Conservation (phyloP, 2,797 vertebrate genomes). For the Sebastes ruberrimus region DNA sequence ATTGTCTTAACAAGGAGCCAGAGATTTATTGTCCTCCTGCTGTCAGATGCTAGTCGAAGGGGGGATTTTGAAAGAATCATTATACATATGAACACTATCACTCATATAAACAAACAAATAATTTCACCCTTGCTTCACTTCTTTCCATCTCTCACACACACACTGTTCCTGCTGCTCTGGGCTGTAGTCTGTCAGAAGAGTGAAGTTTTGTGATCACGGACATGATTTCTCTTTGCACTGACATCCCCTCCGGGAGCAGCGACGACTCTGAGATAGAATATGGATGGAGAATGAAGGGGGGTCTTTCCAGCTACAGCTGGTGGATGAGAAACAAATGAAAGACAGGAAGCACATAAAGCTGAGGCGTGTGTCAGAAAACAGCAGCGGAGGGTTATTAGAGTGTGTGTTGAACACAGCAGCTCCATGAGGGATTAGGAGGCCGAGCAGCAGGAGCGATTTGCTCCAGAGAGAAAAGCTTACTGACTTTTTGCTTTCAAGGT, state of each 20-base stretch:
- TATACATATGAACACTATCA: neutral
- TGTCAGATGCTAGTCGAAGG: constrained; percentile 32
- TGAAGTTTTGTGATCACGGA: constrained; percentile 47
- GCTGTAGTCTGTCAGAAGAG: constrained; percentile 30
- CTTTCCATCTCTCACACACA: neutral
- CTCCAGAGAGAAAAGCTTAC: constrained; percentile 41
- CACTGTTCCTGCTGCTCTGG: constrained; percentile 6
- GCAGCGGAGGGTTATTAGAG: constrained; percentile 42
- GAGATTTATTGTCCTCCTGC: constrained; percentile 50
- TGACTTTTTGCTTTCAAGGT: constrained; percentile 52
- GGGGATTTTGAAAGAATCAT: constrained; percentile 34
- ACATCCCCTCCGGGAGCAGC: constrained; percentile 53
- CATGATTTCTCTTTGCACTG: constrained; percentile 57
- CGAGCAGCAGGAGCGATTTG: constrained; percentile 44
- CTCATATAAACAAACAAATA: constrained; percentile 33
- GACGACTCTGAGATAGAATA: constrained; percentile 32
- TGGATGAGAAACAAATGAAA: constrained; percentile 59
- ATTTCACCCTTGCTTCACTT: neutral
- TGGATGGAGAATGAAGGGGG: constrained; percentile 14
- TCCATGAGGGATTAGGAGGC: constrained; percentile 53
- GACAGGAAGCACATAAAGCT: constrained; percentile 58
- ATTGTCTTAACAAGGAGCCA: constrained; percentile 53
- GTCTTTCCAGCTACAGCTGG: constrained; percentile 27
- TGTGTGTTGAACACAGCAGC: constrained; percentile 57
- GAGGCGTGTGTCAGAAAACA: constrained; percentile 63